These are phyloP conservation scores for Peromyscus nudipes DNA, from an alignment of 2,797 vertebrate species.

Conservation along the genomic window DNA sequence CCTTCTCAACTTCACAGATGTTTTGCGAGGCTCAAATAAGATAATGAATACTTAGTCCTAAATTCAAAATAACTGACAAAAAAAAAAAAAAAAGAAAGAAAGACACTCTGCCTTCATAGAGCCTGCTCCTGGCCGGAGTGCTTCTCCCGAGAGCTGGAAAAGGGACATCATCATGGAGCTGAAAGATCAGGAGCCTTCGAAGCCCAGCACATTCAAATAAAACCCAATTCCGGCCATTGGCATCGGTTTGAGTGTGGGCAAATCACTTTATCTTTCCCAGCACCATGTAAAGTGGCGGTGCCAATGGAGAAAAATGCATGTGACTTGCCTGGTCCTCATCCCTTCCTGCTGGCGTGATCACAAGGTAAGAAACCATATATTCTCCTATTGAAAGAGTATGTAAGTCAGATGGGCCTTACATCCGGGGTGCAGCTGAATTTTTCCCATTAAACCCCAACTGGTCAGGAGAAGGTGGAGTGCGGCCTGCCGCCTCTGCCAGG, in stretches of 20 bases:
- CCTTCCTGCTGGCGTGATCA: not conserved
- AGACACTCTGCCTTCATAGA: not conserved
- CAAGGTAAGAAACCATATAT: not conserved
- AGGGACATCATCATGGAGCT: accelerated
- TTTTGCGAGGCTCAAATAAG: slow-evolving; percentile 34
- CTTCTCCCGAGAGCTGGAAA: not conserved
- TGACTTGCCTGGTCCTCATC: not conserved
- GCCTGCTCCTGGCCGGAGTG: not conserved
- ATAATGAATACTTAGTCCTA: slow-evolving; percentile 56
- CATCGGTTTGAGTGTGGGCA: not conserved
- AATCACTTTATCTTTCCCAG: not conserved
- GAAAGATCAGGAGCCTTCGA: not conserved
- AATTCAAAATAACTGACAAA: slow-evolving; percentile 39
- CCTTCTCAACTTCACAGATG: slow-evolving; percentile 45
- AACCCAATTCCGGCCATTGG: not conserved
- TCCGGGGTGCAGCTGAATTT: not conserved
- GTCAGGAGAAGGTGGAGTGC: not conserved
- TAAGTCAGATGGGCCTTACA: not conserved
- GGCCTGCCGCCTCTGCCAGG: not conserved
- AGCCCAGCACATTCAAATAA: not conserved
- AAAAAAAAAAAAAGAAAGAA: too few relatives aligned
- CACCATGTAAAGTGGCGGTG: not conserved
- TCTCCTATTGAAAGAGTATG: not conserved
- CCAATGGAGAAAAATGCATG: not conserved
- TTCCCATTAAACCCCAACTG: not conserved